These are phyloP conservation scores for Chrysolina americana DNA, from an alignment of 2,888 invertebrate genomes.

Conservation along the genomic window DNA sequence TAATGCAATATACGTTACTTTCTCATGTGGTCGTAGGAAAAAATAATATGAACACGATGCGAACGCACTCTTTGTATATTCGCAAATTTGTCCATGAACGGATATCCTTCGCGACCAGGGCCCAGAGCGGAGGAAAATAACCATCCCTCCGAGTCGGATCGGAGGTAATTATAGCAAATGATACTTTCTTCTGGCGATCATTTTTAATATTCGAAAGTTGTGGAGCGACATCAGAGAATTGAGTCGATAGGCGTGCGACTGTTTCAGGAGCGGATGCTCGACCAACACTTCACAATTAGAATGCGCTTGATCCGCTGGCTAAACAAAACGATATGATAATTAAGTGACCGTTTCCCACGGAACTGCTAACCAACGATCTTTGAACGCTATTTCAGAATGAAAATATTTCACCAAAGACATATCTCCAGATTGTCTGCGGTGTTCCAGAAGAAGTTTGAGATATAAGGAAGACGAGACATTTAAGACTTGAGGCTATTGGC, in stretches of 20 bases:
- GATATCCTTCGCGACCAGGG: conserved; percentile 33
- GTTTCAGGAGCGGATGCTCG: conserved; percentile 60
- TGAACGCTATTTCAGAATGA: no score
- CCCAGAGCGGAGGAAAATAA: conserved; percentile 36
- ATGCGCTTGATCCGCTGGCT: conserved; percentile 54
- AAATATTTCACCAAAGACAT: no score
- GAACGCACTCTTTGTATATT: neutral
- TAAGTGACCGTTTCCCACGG: conserved; percentile 54
- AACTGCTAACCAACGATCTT: no score
- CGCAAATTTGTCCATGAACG: conserved; percentile 35
- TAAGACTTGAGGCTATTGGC: no score
- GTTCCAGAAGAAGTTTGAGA: no score
- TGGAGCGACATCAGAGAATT: conserved; percentile 40
- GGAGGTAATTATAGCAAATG: conserved; percentile 25
- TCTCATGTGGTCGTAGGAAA: no score
- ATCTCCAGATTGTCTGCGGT: no score
- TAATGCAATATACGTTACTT: no score
- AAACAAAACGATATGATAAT: conserved; percentile 39
- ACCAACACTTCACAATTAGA: conserved; percentile 59
- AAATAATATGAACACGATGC: neutral
- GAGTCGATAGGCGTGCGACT: conserved; percentile 58
- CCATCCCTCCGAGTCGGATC: conserved; percentile 14
- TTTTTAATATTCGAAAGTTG: conserved; percentile 43
- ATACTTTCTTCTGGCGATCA: conserved; percentile 48
- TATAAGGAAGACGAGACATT: no score